These are phyloP conservation scores for Rhagologus leucostigma DNA, from an alignment of 2,113 vertebrate species.

Conservation along the genomic window DNA sequence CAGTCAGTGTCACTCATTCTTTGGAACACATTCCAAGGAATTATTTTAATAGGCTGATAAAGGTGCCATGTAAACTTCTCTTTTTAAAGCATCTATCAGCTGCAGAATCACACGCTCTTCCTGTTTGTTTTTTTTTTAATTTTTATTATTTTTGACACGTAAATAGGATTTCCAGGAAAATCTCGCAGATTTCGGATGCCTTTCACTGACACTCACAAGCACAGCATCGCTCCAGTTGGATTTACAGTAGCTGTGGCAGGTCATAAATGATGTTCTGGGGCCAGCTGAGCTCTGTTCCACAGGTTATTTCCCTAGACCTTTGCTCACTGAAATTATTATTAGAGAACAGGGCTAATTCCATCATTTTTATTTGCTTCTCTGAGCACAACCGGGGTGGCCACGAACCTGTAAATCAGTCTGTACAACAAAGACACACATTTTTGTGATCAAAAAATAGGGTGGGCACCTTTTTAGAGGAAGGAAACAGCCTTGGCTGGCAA, in stretches of 20 bases:
- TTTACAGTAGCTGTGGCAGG: neutral
- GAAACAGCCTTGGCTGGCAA: neutral
- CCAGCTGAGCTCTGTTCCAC: neutral
- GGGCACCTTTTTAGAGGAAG: neutral
- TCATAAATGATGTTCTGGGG: neutral
- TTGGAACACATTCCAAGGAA: neutral
- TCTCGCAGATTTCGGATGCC: neutral
- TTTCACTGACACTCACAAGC: neutral
- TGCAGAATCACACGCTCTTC: neutral
- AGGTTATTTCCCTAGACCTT: neutral
- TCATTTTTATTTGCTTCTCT: neutral
- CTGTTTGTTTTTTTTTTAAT: neutral
- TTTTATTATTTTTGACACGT: neutral
- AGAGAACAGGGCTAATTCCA: neutral
- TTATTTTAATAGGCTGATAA: neutral
- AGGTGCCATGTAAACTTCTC: neutral
- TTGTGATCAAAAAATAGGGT: neutral
- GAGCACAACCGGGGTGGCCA: neutral
- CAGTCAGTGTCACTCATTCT: neutral
- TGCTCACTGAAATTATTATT: neutral
- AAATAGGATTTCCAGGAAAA: neutral
- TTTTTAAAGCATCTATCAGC: neutral
- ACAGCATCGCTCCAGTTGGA: neutral
- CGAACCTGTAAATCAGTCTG: neutral
- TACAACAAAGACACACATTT: neutral